phyloP scores from a whole-genome alignment of 2,797 vertebrate genomes.

The Ptychadena robeensis region DNA sequence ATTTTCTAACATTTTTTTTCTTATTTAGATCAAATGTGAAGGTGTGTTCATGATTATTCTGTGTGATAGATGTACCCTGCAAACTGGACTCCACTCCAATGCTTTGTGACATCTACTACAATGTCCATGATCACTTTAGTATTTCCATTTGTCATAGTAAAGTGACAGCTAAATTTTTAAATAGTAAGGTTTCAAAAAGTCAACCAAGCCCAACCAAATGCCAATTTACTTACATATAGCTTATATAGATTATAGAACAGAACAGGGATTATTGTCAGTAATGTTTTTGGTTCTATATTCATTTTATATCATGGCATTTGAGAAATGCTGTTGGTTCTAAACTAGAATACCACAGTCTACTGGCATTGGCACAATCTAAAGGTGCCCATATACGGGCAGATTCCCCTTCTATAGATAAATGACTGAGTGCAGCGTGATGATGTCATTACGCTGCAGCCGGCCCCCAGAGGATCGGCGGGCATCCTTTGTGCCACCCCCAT shows the following conservation, averaged over 20 bases:
- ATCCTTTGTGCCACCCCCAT: too few relatives aligned
- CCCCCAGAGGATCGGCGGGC: too few relatives aligned
- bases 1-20: background rate
- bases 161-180: too few relatives aligned
- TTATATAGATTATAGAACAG: too few relatives aligned
- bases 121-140: background rate
- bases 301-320: background rate
- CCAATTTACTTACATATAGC: too few relatives aligned
- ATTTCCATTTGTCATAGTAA: background rate
- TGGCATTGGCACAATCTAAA: background rate
- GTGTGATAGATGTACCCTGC: slow-evolving; percentile 2
- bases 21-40: background rate
- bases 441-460: too few relatives aligned
- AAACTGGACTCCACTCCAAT: background rate
- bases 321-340: background rate
- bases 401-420: too few relatives aligned
- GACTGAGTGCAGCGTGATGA: too few relatives aligned
- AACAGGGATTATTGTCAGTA: background rate
- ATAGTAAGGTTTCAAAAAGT: too few relatives aligned
- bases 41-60: background rate
- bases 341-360: background rate
- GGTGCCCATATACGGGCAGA: too few relatives aligned
- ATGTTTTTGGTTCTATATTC: background rate
- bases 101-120: background rate
- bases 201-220: too few relatives aligned